A percentile compares a stretch with the other conserved stretches of the same genome.
These are phyloP conservation scores for Dreissena rostriformis DNA, from an alignment of 1,140 invertebrate genomes.

Conservation along the genomic window DNA sequence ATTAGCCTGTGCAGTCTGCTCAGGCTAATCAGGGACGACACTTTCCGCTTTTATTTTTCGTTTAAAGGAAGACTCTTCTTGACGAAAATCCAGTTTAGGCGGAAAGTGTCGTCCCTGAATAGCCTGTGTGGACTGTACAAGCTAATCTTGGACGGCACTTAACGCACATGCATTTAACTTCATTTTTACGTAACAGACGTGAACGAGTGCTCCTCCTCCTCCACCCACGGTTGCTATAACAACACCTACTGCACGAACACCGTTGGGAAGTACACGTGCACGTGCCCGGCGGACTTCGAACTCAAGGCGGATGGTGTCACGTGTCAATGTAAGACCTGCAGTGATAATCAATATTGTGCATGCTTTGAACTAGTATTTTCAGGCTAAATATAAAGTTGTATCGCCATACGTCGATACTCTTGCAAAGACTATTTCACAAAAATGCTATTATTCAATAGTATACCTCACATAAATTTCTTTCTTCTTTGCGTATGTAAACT, in stretches of 20 bases:
- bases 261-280: constrained; percentile 83
- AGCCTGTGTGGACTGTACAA: neutral
- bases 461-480: no score
- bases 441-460: no score
- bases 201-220: constrained; percentile 81
- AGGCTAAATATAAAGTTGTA: no score
- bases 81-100: no score
- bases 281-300: constrained; percentile 84
- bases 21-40: no score
- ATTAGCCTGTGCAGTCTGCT: no score
- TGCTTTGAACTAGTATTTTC: no score
- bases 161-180: neutral
- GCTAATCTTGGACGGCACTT: neutral
- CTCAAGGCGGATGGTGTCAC: constrained; percentile 80
- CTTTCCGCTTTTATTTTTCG: neutral
- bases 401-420: no score
- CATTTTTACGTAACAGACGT: constrained; percentile 79
- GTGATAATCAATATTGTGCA: no score
- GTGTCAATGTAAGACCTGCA: constrained; percentile 77
- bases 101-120: neutral
- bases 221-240: constrained; percentile 53
- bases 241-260: constrained; percentile 81
- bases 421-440: no score
- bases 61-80: neutral
- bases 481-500: no score